Percentiles rank a stretch among this genome's conserved stretches.
Conservation (phyloP, 1,140 invertebrate genomes). For the Paraescarpia echinospica region DNA sequence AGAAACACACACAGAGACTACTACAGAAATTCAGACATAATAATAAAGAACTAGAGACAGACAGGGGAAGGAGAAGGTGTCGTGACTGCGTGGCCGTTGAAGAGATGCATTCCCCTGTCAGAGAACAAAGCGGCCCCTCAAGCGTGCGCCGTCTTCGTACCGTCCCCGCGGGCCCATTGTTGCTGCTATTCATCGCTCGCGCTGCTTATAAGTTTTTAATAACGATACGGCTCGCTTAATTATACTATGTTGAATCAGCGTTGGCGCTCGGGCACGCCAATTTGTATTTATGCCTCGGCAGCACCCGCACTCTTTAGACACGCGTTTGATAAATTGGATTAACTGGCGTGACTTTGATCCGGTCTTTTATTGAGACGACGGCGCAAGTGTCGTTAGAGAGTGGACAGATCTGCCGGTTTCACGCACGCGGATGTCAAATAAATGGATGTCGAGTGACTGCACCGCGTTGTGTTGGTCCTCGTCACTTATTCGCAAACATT, state of each 20-base stretch:
- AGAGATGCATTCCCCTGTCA: neutral
- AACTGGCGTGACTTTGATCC: constrained; percentile 3
- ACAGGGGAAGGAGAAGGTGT: neutral
- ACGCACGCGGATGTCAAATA: neutral
- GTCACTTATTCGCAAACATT: neutral
- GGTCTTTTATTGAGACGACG: neutral
- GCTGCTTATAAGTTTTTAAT: constrained; percentile 6
- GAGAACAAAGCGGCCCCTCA: neutral
- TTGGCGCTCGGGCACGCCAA: neutral
- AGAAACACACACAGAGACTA: neutral
- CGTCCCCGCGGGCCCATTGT: neutral
- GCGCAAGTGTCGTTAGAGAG: neutral
- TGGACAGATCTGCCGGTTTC: neutral
- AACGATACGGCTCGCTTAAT: neutral
- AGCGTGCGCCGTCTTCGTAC: neutral
- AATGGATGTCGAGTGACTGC: neutral
- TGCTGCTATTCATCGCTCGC: neutral
- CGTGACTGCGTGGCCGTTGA: constrained; percentile 19
- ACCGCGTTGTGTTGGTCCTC: neutral
- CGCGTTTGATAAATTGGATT: constrained; percentile 1
- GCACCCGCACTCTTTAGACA: neutral
- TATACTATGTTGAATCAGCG: neutral
- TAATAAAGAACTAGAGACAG: constrained; percentile 15
- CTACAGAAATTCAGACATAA: too few species aligned
- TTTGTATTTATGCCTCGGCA: constrained; percentile 5